Base-by-base conservation (phyloP, 2,888 invertebrate genomes). In the Nemapogon koenigi region DNA sequence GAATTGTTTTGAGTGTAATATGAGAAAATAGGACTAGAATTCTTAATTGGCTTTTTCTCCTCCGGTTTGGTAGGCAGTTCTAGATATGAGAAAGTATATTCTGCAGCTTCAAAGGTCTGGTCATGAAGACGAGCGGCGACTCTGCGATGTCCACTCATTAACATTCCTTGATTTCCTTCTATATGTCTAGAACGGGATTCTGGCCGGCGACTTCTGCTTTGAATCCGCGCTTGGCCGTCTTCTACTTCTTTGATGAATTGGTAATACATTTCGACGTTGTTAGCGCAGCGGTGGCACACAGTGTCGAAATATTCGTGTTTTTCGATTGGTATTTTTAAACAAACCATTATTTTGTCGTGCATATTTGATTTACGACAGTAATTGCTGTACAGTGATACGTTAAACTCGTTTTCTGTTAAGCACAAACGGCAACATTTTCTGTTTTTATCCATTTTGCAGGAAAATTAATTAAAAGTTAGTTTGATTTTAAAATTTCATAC, bases 251-350 rank as follows among this genome's bases (percentile, higher is more conserved):
- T 54, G 30, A 59, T 48, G 49, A 66, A 75, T 45, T 69, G 62
- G 52, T 72, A 63, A 50, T 63, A 69, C 45, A 57, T 63, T 47
- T 73, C 72, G 15, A 75, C 53, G 35, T 59, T 69, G 37, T 60
- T 63, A 4, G 67, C 63, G 46, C 73, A 76, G 52, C 57, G 68
- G 51, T 61, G 68, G 49, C 75, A 76, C 38, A 76, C 68, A 2
- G 65, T 62, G 31, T 56, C 56, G 32, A 67, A 44, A n/a, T 44
- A 40, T 45, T 76, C 71, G 1, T 53, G 50, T 41, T 73, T 59
- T 50, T 73, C 64, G 11, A 78, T 59, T 1, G 59, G 53, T 30
- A 75, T 39, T n/a, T 71, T 66, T 7, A 75, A 46, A 46, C 70
- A 71, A 37, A 62, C 58, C 19, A 63, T 49, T 37, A 75, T 63